Percentiles rank a stretch among this genome's conserved stretches.
Evolutionary conservation across 1,140 invertebrate species (phyloP).

Genomic region (Leptopilina clavipes): DNA sequence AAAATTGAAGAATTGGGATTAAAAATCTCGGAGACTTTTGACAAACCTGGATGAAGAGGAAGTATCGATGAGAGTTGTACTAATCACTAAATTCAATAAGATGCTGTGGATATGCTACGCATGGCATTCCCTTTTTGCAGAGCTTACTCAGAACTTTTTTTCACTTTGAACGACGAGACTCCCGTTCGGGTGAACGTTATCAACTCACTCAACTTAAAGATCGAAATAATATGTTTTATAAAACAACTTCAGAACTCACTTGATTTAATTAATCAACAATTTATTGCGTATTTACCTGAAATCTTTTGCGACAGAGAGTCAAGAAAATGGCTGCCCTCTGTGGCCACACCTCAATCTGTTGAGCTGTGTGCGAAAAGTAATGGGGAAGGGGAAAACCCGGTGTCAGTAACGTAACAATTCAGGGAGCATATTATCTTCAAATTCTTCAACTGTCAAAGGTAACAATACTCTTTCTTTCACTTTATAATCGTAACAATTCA

Average conservation of each 20-base stretch:
- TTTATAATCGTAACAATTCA: no score
- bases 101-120: conserved; percentile 49
- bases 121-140: conserved; percentile 53
- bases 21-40: conserved; percentile 18
- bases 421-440: background rate
- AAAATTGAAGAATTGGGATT: conserved; percentile 20
- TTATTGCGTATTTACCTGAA: conserved; percentile 72
- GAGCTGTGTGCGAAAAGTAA: conserved; percentile 63
- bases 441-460: background rate
- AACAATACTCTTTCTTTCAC: background rate
- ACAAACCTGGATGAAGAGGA: conserved; percentile 22
- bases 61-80: conserved; percentile 34
- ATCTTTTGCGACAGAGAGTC: conserved; percentile 73
- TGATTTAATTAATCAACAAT: conserved; percentile 39
- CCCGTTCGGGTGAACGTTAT: conserved; percentile 18
- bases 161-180: conserved; percentile 53
- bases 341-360: conserved; percentile 74
- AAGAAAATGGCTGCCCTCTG: conserved; percentile 75
- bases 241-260: conserved; percentile 34
- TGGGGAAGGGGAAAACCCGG: conserved; percentile 38
- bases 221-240: conserved; percentile 37
- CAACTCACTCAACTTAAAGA: background rate
- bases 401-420: conserved; percentile 47
- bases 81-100: conserved; percentile 36
- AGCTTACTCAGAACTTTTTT: conserved; percentile 46